phyloP scores from a whole-genome alignment of 2,113 vertebrate genomes.

The Crotophaga sulcirostris region DNA sequence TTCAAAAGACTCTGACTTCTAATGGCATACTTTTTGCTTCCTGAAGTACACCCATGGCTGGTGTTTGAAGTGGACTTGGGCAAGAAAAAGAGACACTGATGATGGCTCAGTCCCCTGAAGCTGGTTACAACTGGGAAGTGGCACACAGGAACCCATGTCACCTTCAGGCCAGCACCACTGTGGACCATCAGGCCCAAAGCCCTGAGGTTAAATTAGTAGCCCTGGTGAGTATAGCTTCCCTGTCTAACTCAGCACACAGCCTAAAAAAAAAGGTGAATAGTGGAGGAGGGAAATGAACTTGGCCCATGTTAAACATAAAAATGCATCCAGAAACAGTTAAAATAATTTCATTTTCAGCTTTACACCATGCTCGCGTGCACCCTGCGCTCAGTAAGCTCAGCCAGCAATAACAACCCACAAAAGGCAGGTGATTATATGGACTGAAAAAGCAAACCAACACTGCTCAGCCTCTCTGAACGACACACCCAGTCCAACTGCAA shows the following conservation, averaged over 20 bases:
- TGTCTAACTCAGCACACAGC: background rate
- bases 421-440: background rate
- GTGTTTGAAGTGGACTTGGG: background rate
- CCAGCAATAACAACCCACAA: background rate
- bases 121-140: accelerated
- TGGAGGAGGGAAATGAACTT: background rate
- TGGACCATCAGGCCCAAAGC: background rate
- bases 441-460: background rate
- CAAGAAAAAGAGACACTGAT: background rate
- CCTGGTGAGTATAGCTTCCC: background rate
- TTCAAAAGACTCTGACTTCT: background rate
- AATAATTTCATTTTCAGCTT: background rate
- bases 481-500: background rate
- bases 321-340: background rate
- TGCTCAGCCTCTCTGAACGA: background rate
- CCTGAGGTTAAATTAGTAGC: background rate
- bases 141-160: background rate
- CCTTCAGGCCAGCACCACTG: background rate
- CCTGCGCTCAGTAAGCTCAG: background rate
- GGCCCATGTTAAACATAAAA: background rate
- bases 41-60: background rate
- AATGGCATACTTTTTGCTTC: background rate
- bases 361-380: background rate
- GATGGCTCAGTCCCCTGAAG: background rate
- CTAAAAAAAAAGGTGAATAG: background rate